These are phyloP conservation scores for Palloptera scutellata DNA, from an alignment of 2,888 invertebrate species.

Conservation along the genomic window DNA sequence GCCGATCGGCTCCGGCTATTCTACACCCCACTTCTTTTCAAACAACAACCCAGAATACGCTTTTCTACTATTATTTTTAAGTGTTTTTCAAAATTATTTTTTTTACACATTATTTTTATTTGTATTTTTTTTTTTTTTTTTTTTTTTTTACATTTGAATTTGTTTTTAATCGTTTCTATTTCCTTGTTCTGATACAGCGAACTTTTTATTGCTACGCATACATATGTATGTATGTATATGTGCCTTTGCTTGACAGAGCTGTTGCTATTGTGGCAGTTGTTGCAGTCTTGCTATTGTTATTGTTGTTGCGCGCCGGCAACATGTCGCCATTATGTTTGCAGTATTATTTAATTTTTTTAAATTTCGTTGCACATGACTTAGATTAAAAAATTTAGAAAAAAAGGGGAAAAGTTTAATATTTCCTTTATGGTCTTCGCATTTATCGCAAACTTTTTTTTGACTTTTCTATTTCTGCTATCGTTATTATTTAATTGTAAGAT, in stretches of 20 bases:
- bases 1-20: neutral
- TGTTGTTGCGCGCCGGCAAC: constrained; percentile 36
- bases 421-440: too few relatives aligned
- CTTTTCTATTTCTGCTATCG: constrained; percentile 5
- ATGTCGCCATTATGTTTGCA: neutral
- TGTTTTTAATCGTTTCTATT: constrained; percentile 15
- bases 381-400: too few relatives aligned
- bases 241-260: constrained; percentile 13
- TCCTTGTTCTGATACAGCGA: constrained; percentile 29
- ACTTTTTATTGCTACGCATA: neutral
- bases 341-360: neutral
- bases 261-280: constrained; percentile 4
- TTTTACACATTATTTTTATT: constrained; percentile 1
- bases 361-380: constrained; percentile 17
- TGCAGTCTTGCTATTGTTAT: constrained; percentile 34
- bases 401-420: too few relatives aligned
- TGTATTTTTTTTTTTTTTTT: constrained; percentile 2
- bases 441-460: too few relatives aligned
- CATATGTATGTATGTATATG: constrained; percentile 1
- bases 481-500: too few relatives aligned
- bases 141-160: constrained; percentile 4
- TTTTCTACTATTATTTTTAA: constrained; percentile 16
- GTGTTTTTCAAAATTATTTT: constrained; percentile 18
- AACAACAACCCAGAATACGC: neutral
- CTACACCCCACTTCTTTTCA: neutral